A percentile compares a stretch with the other conserved stretches of the same genome.
phyloP scores from a whole-genome alignment of 2,797 vertebrate species.

The Myripristis murdjan region DNA sequence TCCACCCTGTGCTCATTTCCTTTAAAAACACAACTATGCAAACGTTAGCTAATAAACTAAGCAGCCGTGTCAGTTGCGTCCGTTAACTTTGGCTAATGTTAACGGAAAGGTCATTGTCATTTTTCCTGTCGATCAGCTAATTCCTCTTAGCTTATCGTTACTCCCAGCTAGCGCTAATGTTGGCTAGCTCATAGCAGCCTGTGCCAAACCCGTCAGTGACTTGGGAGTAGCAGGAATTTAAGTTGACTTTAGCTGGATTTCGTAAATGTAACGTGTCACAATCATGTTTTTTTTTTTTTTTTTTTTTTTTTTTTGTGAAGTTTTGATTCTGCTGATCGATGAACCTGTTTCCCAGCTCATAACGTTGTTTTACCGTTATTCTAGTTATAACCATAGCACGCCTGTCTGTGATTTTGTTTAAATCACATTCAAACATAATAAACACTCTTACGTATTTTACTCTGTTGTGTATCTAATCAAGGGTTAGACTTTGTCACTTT shows the following conservation, averaged over 20 bases:
- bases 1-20: too few relatives aligned
- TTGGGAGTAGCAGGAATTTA: not conserved
- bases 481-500: not conserved
- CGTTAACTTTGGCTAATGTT: constrained; percentile 38
- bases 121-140: constrained; percentile 3
- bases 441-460: too few relatives aligned
- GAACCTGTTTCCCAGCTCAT: not conserved
- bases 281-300: not conserved
- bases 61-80: constrained; percentile 24
- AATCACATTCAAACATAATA: not conserved
- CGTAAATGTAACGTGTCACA: not conserved
- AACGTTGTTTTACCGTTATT: not conserved
- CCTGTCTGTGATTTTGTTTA: not conserved
- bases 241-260: not conserved
- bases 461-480: not conserved
- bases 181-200: constrained; percentile 12
- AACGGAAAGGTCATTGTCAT: constrained; percentile 13
- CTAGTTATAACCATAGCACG: too few relatives aligned
- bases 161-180: constrained; percentile 34
- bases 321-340: too few relatives aligned
- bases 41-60: constrained; percentile 30
- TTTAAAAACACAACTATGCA: constrained; percentile 1
- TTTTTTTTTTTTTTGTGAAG: not conserved
- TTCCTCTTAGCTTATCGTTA: not conserved
- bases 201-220: constrained; percentile 5